Evolutionary conservation across 2,888 invertebrate genomes (phyloP), one percentile per base, ranked within the genome.

Genomic region (Chymomyza procnemis): DNA sequence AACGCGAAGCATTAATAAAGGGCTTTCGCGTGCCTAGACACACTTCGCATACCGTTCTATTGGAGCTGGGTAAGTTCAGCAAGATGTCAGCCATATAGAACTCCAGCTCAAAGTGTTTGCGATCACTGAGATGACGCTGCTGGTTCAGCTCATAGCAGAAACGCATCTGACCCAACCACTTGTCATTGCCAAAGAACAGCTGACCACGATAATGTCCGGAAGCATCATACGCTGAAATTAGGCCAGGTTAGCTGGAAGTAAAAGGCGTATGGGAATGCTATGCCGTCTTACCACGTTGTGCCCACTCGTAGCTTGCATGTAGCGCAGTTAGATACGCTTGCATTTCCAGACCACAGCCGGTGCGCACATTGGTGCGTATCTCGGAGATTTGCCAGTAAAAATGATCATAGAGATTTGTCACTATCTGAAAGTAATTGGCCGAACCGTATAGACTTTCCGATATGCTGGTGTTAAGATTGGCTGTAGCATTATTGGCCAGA

Each of bases 141-240:
- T 82, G 78, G 66, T 91, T 90, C 1, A 91, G 91, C 87, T 96
- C 96, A 22, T 91, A 88, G 88, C 96, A 96, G 50, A 95, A 93
- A 58, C 92, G 92, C 75, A 93, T 92, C 58, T 96, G 95, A 3
- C 96, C 96, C 83, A 96, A 90, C 96, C 96, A 96, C 91, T 94
- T 95, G 89, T 95, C 95, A 89, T 95, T 96, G 18, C 96, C 96
- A 85, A 95, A 96, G 80, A 96, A 92, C 79, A 95, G 93, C 88
- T 95, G 95, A 9, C 95, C 93, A 14, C 94, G 93, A 91, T 96
- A 96, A 76, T 94, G 94, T 52, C 96, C 96, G 6, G 96, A 96
- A 0, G 96, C 94, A 88, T 96, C 96, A 84, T 93, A 94, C 90
- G 95, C 96, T 96, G 65, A 0, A 61, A 26, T n/a, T n/a, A n/a